phyloP scores from a whole-genome alignment of 2,113 vertebrate species.

The Amphiprion ocellaris region DNA sequence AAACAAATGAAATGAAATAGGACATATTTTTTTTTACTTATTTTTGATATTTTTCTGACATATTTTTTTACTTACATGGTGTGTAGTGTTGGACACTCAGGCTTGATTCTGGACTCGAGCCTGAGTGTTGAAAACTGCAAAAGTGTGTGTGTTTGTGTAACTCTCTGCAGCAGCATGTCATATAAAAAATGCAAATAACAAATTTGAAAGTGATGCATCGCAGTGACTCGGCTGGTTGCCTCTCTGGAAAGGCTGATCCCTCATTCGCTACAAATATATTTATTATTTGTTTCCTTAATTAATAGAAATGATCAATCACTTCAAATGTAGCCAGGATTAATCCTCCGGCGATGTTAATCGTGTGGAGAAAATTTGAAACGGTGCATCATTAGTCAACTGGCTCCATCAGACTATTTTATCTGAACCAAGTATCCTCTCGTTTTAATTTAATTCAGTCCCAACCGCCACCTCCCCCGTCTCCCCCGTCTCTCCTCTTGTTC shows the following conservation, averaged over 20 bases:
- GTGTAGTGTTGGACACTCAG: no score
- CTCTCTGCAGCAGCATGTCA: background rate
- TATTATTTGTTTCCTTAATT: constrained; percentile 77
- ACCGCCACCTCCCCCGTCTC: background rate
- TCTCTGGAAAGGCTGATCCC: constrained; percentile 54
- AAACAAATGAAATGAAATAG: no score
- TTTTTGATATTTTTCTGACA: no score
- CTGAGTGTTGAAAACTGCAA: constrained; percentile 4
- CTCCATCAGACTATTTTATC: constrained; percentile 65
- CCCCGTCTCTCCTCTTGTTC: constrained; percentile 25
- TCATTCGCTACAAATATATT: constrained; percentile 75
- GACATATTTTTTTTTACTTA: no score
- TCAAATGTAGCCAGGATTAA: constrained; percentile 67
- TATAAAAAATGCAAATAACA: constrained; percentile 47
- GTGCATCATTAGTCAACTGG: constrained; percentile 72
- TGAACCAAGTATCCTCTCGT: constrained; percentile 66
- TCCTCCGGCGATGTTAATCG: constrained; percentile 72
- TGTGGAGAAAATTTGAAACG: constrained; percentile 68
- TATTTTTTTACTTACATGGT: no score
- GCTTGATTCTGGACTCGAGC: no score
- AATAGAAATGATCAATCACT: constrained; percentile 68
- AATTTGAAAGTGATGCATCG: constrained; percentile 74
- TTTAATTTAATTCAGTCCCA: constrained; percentile 61
- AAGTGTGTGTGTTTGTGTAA: background rate
- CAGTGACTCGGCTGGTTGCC: constrained; percentile 53